Evolutionary conservation across 2,888 invertebrate genomes (phyloP), one percentile per base, ranked within the genome.

Genomic region (Nemapogon koenigi): DNA sequence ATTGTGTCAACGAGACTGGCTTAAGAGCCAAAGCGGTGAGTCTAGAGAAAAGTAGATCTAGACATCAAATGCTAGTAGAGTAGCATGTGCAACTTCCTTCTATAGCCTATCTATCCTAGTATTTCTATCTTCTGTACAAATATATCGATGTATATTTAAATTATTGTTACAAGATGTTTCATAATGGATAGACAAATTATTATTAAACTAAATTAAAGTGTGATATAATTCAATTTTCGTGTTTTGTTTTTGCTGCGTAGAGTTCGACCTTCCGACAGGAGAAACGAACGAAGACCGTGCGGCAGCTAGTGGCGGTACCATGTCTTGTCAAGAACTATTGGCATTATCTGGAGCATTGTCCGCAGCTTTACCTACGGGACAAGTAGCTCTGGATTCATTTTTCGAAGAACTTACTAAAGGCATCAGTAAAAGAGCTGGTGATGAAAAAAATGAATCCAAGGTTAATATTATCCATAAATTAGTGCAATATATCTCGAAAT

Each of bases 281-380:
- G 65, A 73, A 40, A 60, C 64, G 8, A 67, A 57, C 4, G 78
- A 73, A 46, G 76, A 70, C 31, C 59, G 70, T 3, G 41, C n/a
- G 43, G 76, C 68, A 1, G 72, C 70, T 0, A 71, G 72, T 0
- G 73, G 83, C 19, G 84, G 83, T 15, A 84, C 83, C 35, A 87
- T 91, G 83, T 91, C 91, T 0, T 95, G 94, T 62, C 94, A 94
- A 65, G 94, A 94, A 68, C 81, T 96, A 17, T 79, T 96, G 41
- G 95, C 95, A n/a, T 81, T 96, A 38, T 91, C 91, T 35, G 95
- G 96, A 7, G 94, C 94, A 1, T 83, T 96, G 38, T 93, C 94
- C 44, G 95, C 95, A 1, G 93, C 94, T 0, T 69, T 94, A 43
- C 94, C 94, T 2, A 94, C 94, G 3, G 91, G 92, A 14, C 91